Evolutionary conservation across 2,113 vertebrate species (phyloP), one percentile per base, ranked within the genome.

Genomic region (Peromyscus californicus): DNA sequence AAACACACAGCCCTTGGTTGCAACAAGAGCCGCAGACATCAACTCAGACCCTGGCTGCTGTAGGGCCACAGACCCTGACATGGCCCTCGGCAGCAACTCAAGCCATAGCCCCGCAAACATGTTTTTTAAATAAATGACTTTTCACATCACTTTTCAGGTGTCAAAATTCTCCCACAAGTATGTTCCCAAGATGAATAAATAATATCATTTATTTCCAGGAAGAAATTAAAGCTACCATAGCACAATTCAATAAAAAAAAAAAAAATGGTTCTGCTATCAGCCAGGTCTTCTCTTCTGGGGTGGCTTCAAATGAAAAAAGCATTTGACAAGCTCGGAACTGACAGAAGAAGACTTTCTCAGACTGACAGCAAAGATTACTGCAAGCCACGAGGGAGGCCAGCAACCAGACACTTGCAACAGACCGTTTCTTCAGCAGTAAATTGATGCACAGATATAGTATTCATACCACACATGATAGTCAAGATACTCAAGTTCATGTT

Each of bases 101-200:
- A 7, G 7, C 36, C 17, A 21, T 9, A 3, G 8, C 70, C 36
- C 70, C n/a, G 36, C 7, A 72, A n/a, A n/a, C 36, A 19, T n/a
- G 17, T 63, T 93, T 89, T 87, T 54, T 0, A 86, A 31, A 63
- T 45, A 95, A 70, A 57, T 51, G 11, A 94, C 22, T 92, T 96
- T 92, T 96, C 51, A 42, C 24, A 90, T 92, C 54, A 54, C 51
- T 76, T 88, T 95, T 79, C 84, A 94, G 92, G 83, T 36, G 54
- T 92, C 80, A 93, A 75, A 96, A 88, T 39, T 45, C 21, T 5
- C 59, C 59, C 7, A 7, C n/a, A 72, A 65, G 1, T 36, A 70
- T 87, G 57, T 63, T 88, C 63, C 65, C 75, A 86, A 96, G 31
- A 65, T 69, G 67, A 21, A 67, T 80, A 69, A 86, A 89, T 83